Base-by-base conservation (phyloP, 2,888 invertebrate genomes). In the Pyrgus malvae region DNA sequence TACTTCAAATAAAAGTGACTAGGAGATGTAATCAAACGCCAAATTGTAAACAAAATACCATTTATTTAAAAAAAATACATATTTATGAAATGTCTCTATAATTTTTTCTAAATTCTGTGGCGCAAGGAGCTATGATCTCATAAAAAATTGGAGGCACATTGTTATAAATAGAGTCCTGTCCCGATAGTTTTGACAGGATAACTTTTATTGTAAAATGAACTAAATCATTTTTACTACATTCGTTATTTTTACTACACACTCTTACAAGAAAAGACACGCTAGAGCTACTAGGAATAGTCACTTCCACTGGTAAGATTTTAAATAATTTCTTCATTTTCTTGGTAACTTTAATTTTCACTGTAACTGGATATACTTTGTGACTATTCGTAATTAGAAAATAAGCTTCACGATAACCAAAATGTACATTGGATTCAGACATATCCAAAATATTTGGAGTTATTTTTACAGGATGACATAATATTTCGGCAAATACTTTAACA, bases 161-260 rank as follows among this genome's bases (percentile, higher is more conserved):
- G 16, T 63, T 54, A 58, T 78, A 87, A 7, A 84, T 56, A 3
- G 66, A 31, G 62, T 73, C 66, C 56, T 72, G 56, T 1, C 84
- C 86, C 29, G 53, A 55, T 8, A 80, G 56, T 1, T 84, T 85
- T 29, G 53, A 55, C 8, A 80, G 54, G 40, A 71, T 62, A 48
- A 88, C 76, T 74, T 88, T 80, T 21, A 87, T 64, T 2, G 82
- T 84, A 60, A 86, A 81, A 71, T 81, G 75, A 21, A 68, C 79
- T 11, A 76, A 69, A 38, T 82, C 73, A 3, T 81, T 69, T 0
- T 51, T 48, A 29, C 65, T 62, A 17, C 61, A 50, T 14, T 48
- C 40, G 8, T 46, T 33, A 12, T 58, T 68, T 60, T 63, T 70
- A 8, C 77, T 74, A 65, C 82, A 87, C 27, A 74, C 64, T 33